Conservation (phyloP, 1,140 invertebrate species). For the Drosophila trapezifrons region DNA sequence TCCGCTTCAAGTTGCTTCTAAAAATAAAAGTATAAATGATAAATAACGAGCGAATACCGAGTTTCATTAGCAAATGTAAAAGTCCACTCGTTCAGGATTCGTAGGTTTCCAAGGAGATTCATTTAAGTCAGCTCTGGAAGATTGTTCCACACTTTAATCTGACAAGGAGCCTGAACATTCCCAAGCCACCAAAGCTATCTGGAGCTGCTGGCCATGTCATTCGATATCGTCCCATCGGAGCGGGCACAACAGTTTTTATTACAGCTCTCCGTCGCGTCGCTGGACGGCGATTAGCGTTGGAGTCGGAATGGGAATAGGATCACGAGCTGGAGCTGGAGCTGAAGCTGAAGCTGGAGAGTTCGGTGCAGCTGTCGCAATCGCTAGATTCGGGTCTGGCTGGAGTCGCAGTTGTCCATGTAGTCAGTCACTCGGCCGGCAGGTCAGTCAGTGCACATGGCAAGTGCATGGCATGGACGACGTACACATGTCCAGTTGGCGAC, state of each 20-base stretch:
- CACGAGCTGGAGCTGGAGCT: conserved; percentile 6
- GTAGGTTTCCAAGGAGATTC: background rate
- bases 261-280: conserved; percentile 34
- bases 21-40: background rate
- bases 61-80: no score
- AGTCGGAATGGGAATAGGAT: conserved; percentile 41
- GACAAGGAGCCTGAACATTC: conserved; percentile 20
- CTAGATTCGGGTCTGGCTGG: conserved; percentile 7
- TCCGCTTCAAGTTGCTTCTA: background rate
- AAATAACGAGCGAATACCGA: background rate
- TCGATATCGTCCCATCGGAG: conserved; percentile 61
- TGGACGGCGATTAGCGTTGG: conserved; percentile 61
- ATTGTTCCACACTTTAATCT: conserved; percentile 10
- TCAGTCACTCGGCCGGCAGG: conserved; percentile 51
- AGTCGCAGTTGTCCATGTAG: conserved; percentile 26
- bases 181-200: conserved; percentile 18
- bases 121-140: conserved; percentile 15
- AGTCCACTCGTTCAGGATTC: background rate
- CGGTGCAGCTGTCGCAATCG: conserved; percentile 9
- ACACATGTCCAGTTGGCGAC: conserved; percentile 68
- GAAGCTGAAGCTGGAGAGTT: conserved; percentile 1
- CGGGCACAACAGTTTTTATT: conserved; percentile 44
- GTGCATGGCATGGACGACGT: conserved; percentile 59
- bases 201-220: conserved; percentile 47
- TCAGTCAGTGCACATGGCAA: conserved; percentile 68